Evolutionary conservation across 2,888 invertebrate genomes (phyloP), one percentile per base, ranked within the genome.

Genomic region (Hydriomena furcata): DNA sequence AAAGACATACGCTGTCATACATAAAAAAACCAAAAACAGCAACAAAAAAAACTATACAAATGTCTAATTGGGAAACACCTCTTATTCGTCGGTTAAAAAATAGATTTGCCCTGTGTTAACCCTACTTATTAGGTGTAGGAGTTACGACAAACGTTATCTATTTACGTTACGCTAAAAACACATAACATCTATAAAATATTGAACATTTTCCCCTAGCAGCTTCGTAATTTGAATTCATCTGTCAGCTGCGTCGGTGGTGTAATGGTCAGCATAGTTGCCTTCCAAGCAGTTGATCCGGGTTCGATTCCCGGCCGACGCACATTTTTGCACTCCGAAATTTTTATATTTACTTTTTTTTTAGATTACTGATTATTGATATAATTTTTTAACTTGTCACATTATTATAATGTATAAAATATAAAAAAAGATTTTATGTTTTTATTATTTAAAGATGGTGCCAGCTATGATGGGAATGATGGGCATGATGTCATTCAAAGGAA

Each of bases 381-480:
- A n/a, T n/a, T n/a, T n/a, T n/a, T n/a, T n/a, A n/a, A n/a, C n/a
- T n/a, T n/a, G n/a, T n/a, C n/a, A n/a, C n/a, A n/a, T n/a, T n/a
- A n/a, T n/a, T n/a, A n/a, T n/a, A n/a, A n/a, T n/a, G n/a, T n/a
- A n/a, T n/a, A n/a, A n/a, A n/a, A n/a, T n/a, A n/a, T n/a, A n/a
- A n/a, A n/a, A 8, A 25, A 8, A 27, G 3, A n/a, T 13, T 37
- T 37, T 8, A 27, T 28, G 7, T 42, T 12, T 20, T 38, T 30
- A 8, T 12, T 71, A 11, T 65, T n/a, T n/a, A n/a, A n/a, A 90
- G 90, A 89, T 90, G 86, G 66, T 90, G 0, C 90, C 91, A 54
- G 90, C 88, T 0, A 91, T 91, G 84, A 86, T 89, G 91, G 92
- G 92, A 0, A 89, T 92, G 90, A 90, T 91, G 84, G 92, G 92